Evolutionary conservation across 2,888 invertebrate species (phyloP).

Genomic region (Agonopterix subpropinquella): DNA sequence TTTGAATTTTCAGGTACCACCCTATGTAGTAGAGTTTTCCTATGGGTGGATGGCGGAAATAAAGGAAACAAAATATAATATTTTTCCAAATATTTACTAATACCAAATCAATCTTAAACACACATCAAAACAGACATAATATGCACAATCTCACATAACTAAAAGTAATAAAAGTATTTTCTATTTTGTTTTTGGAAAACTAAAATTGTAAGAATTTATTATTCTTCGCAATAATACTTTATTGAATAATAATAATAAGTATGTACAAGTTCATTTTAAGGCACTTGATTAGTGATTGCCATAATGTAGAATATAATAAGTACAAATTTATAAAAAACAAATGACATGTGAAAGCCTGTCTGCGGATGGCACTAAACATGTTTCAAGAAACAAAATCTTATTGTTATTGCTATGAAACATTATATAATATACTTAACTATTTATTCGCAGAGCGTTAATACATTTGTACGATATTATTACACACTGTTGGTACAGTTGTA

Average conservation of each 20-base stretch:
- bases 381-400: constrained; percentile 47
- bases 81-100: constrained; percentile 72
- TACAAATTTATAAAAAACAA: constrained; percentile 60
- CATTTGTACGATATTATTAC: constrained; percentile 60
- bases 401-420: constrained; percentile 47
- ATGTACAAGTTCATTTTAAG: constrained; percentile 69
- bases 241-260: constrained; percentile 54
- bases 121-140: constrained; percentile 75
- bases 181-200: constrained; percentile 70
- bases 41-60: background rate
- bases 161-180: constrained; percentile 51
- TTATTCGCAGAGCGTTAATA: constrained; percentile 53
- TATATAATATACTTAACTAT: constrained; percentile 37
- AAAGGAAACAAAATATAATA: constrained; percentile 5
- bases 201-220: constrained; percentile 57
- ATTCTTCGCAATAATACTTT: constrained; percentile 60
- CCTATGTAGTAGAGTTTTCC: too few species aligned
- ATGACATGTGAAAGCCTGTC: constrained; percentile 53
- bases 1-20: too few species aligned
- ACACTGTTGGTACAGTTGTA: constrained; percentile 9
- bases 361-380: constrained; percentile 68
- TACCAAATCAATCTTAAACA: constrained; percentile 74
- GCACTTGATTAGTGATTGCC: constrained; percentile 63
- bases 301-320: constrained; percentile 47
- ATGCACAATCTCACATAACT: constrained; percentile 74